Evolutionary conservation across 2,888 invertebrate genomes (phyloP).

Genomic region (Calliopum simillimum): DNA sequence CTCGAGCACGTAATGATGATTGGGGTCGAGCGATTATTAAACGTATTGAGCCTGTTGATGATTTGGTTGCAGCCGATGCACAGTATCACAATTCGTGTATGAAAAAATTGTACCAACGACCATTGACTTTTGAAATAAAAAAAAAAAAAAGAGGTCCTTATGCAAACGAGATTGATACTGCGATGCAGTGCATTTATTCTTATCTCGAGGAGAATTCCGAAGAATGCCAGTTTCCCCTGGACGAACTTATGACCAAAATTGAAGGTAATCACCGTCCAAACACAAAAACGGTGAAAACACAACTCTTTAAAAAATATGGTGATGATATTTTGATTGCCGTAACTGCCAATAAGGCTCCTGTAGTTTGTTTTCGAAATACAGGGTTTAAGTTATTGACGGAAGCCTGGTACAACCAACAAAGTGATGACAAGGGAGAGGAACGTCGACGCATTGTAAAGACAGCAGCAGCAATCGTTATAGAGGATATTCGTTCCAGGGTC

Average conservation of each 20-base stretch:
- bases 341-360: not conserved
- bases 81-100: not conserved
- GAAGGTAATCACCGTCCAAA: not conserved
- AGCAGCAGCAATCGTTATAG: not conserved
- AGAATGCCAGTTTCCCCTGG: not conserved
- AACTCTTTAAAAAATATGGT: not conserved
- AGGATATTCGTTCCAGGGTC: not conserved
- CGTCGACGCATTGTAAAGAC: not conserved
- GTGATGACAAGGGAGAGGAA: not conserved
- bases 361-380: conserved; percentile 1
- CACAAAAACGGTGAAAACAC: not conserved
- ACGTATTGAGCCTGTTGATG: not conserved
- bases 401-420: not conserved
- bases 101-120: not conserved
- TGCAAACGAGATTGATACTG: not conserved
- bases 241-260: not conserved
- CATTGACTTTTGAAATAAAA: not conserved
- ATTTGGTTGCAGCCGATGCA: not conserved
- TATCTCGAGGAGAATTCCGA: not conserved
- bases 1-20: not conserved
- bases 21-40: not conserved
- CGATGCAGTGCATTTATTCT: not conserved
- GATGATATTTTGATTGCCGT: not conserved
- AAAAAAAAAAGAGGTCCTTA: not conserved
- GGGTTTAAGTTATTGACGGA: not conserved